phyloP scores from a whole-genome alignment of 2,113 vertebrate genomes.

The Proterorhinus semilunaris region DNA sequence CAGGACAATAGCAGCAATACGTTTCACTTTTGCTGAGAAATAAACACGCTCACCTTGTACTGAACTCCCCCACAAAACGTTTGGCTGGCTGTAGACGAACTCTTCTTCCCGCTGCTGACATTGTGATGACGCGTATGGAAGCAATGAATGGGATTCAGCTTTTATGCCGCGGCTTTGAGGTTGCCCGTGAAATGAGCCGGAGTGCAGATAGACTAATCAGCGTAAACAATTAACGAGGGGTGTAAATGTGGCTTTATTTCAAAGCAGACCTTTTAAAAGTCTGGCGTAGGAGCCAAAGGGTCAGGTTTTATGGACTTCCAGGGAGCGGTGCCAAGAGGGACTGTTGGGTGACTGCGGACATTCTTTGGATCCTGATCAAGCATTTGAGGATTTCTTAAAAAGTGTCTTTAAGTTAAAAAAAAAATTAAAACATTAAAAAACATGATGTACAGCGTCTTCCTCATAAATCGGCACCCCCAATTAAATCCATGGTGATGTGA shows the following conservation, averaged over 20 bases:
- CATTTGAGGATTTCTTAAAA: too few species aligned
- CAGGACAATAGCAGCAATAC: neutral
- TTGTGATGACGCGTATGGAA: slow-evolving; percentile 35
- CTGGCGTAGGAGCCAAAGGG: neutral
- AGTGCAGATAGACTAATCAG: slow-evolving; percentile 3
- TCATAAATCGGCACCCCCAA: too few species aligned
- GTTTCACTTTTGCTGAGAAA: neutral
- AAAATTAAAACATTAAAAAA: too few species aligned
- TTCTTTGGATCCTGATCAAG: too few species aligned
- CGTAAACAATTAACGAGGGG: slow-evolving; percentile 30
- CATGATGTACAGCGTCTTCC: too few species aligned
- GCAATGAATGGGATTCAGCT: slow-evolving; percentile 45
- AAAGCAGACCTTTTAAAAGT: neutral
- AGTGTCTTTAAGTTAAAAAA: too few species aligned
- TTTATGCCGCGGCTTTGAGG: slow-evolving; percentile 44
- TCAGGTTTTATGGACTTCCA: neutral
- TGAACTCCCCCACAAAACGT: neutral
- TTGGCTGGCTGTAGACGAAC: neutral
- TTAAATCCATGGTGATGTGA: too few species aligned
- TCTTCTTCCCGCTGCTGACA: slow-evolving; percentile 6
- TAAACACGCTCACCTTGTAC: neutral
- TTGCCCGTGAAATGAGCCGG: slow-evolving; percentile 30
- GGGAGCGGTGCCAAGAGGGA: neutral
- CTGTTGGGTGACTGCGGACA: too few species aligned
- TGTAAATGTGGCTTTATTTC: neutral